Evolutionary conservation across 2,797 vertebrate species (phyloP).

Genomic region (Protosalanx chinensis): DNA sequence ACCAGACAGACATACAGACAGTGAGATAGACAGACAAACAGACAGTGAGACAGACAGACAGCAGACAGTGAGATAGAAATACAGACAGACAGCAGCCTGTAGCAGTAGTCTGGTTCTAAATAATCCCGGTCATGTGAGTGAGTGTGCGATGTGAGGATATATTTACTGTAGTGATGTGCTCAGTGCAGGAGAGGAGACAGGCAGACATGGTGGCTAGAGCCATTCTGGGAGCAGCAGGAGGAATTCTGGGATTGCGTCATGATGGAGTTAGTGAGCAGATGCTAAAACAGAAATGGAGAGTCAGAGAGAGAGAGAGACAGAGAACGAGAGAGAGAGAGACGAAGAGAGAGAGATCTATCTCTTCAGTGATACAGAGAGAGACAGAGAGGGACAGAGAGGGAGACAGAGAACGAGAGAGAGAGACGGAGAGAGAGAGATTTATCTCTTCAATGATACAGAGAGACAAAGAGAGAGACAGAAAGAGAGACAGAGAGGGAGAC

Average conservation of each 20-base stretch:
- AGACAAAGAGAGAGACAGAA: background rate
- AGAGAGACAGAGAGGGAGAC: background rate
- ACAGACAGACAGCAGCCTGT: slow-evolving; percentile 13
- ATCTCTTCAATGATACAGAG: background rate
- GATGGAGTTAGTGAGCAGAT: slow-evolving; percentile 51
- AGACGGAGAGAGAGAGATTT: background rate
- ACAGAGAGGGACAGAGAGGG: background rate
- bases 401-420: background rate
- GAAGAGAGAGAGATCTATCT: background rate
- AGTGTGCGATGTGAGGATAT: slow-evolving; percentile 50
- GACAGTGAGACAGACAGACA: slow-evolving; percentile 23
- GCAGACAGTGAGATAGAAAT: background rate
- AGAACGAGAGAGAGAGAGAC: background rate
- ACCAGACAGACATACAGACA: background rate
- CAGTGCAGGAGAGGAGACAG: slow-evolving; percentile 28
- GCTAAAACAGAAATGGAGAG: slow-evolving; percentile 10
- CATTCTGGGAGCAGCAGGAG: slow-evolving; percentile 66
- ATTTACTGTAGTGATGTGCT: slow-evolving; percentile 54
- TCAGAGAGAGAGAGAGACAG: too few species aligned
- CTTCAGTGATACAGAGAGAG: too few species aligned
- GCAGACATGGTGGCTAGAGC: slow-evolving; percentile 68
- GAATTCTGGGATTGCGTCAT: slow-evolving; percentile 56
- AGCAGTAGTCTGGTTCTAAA: slow-evolving; percentile 61
- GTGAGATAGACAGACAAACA: slow-evolving; percentile 4
- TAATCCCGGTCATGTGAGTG: slow-evolving; percentile 70